A percentile compares a stretch with the other conserved stretches of the same genome.
Evolutionary conservation across 2,113 vertebrate genomes (phyloP).

Genomic region (Piaya cayana): DNA sequence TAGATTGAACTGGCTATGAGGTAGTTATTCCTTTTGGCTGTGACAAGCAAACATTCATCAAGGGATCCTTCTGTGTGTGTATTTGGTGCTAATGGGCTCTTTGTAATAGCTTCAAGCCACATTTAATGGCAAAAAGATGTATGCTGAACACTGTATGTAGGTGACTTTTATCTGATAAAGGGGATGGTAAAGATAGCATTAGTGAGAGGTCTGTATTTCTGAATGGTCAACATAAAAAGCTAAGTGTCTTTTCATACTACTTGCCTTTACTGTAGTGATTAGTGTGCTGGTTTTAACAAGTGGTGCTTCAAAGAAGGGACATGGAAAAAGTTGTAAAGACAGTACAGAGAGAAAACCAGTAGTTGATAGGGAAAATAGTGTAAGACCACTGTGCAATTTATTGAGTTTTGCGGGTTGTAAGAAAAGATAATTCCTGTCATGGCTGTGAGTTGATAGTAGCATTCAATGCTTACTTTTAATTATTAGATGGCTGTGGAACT

Average conservation of each 20-base stretch:
- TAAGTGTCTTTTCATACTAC: neutral
- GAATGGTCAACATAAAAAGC: neutral
- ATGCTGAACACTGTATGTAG: neutral
- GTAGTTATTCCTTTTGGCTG: neutral
- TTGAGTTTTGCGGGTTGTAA: neutral
- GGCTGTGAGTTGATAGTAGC: neutral
- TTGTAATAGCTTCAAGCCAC: neutral
- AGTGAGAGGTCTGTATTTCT: neutral
- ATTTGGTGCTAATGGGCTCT: neutral
- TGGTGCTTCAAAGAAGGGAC: neutral
- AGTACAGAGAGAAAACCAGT: neutral
- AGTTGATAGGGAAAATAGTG: neutral
- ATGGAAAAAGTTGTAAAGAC: neutral
- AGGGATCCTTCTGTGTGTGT: neutral
- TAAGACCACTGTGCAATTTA: neutral
- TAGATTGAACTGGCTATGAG: neutral
- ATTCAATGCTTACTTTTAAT: neutral
- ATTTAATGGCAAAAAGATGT: neutral
- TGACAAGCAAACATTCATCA: neutral
- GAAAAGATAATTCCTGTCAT: neutral
- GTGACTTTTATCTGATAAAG: neutral
- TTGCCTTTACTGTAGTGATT: neutral
- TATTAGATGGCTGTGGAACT: neutral
- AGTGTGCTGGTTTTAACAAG: neutral
- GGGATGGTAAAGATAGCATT: neutral